Evolutionary conservation across 23 tunicate genomes (phyloP).

Genomic region (Corella eumyota): DNA sequence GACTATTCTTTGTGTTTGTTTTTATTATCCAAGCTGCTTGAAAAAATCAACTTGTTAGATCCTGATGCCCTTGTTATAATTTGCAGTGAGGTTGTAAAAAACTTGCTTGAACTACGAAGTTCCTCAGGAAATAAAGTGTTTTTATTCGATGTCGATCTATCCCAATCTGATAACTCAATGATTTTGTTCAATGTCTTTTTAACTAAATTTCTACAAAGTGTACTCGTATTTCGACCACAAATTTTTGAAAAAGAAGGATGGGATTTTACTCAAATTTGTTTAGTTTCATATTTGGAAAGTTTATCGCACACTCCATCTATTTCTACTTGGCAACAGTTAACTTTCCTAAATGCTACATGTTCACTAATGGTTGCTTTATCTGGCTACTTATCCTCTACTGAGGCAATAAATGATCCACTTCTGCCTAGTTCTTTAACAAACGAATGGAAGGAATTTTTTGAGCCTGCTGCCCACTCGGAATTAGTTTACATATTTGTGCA

Average conservation of each 20-base stretch:
- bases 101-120: too few relatives aligned
- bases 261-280: conserved; percentile 60
- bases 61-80: too few relatives aligned
- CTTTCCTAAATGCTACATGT: conserved; percentile 11
- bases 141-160: conserved; percentile 31
- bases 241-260: conserved; percentile 34
- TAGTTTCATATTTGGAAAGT: conserved; percentile 77
- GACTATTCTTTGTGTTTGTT: too few relatives aligned
- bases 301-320: not conserved
- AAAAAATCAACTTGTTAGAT: too few relatives aligned
- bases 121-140: too few relatives aligned
- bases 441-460: conserved; percentile 89
- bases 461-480: conserved; percentile 33
- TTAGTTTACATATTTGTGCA: conserved; percentile 29
- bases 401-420: conserved; percentile 57
- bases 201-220: too few relatives aligned
- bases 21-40: too few relatives aligned
- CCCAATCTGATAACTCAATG: not conserved
- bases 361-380: conserved; percentile 21
- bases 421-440: conserved; percentile 40
- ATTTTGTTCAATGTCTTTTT: too few relatives aligned
- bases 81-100: too few relatives aligned
- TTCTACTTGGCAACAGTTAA: not conserved
- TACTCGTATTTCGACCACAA: too few relatives aligned
- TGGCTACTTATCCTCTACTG: conserved; percentile 34